phyloP scores from a whole-genome alignment of 2,797 vertebrate species.

The Margarornis squamiger region DNA sequence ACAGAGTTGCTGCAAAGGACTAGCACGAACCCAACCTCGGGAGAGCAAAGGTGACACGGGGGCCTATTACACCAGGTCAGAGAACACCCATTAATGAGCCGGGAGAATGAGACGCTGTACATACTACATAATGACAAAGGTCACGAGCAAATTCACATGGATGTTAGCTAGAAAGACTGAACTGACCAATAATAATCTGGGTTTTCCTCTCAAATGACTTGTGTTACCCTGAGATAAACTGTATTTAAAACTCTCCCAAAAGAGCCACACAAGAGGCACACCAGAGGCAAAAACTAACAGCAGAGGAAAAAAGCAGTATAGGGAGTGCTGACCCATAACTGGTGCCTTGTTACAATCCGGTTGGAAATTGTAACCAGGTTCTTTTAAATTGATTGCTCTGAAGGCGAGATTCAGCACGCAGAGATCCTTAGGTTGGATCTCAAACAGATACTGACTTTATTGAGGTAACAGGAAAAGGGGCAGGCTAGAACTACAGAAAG shows the following conservation, averaged over 20 bases:
- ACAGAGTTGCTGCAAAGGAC: background rate
- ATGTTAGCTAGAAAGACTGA: background rate
- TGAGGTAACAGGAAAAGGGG: too few species aligned
- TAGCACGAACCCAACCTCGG: rapidly evolving
- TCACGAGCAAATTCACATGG: background rate
- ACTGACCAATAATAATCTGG: background rate
- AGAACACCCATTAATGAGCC: background rate
- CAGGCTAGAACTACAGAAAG: too few species aligned
- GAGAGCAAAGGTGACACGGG: background rate
- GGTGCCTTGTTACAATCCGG: background rate
- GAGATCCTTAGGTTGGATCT: too few species aligned
- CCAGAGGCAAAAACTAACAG: background rate
- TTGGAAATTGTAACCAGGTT: too few species aligned
- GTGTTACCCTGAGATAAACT: background rate
- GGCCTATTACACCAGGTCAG: background rate
- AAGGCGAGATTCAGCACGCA: too few species aligned
- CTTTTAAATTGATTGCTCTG: too few species aligned
- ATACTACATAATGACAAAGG: background rate
- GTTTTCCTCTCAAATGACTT: background rate
- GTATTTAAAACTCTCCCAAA: background rate
- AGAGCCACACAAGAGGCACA: background rate
- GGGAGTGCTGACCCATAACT: background rate
- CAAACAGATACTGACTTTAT: too few species aligned
- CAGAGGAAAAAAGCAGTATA: background rate
- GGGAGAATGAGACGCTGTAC: background rate